These are phyloP conservation scores for Macrostomum lignano DNA, from an alignment of 1,140 invertebrate species.

Conservation along the genomic window DNA sequence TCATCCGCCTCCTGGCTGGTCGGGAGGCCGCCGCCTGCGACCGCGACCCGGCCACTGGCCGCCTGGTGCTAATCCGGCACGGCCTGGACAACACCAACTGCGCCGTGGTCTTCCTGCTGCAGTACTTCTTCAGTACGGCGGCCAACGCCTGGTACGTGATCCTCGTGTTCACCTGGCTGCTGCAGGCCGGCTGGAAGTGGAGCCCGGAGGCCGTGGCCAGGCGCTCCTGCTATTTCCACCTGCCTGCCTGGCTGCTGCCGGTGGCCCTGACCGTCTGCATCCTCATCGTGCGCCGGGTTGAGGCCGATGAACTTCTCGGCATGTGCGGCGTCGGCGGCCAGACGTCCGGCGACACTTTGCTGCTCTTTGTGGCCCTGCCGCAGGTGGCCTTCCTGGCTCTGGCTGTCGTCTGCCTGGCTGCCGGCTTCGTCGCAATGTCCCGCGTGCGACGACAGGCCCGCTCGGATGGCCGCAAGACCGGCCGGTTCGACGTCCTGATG, in stretches of 20 bases:
- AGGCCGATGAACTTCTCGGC: slow-evolving; percentile 42
- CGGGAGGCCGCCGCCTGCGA: slow-evolving; percentile 33
- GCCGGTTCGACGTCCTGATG: slow-evolving; percentile 29
- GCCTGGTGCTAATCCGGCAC: slow-evolving; percentile 37
- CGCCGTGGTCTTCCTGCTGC: slow-evolving; percentile 52
- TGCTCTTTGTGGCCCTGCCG: slow-evolving; percentile 32
- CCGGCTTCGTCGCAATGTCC: slow-evolving; percentile 31
- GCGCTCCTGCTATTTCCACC: slow-evolving; percentile 46
- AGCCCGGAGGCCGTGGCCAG: slow-evolving; percentile 55
- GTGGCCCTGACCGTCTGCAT: slow-evolving; percentile 56
- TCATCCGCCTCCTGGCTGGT: slow-evolving; percentile 44
- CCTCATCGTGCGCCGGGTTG: slow-evolving; percentile 45
- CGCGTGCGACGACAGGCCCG: slow-evolving; percentile 27
- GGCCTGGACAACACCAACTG: slow-evolving; percentile 50
- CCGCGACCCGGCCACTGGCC: slow-evolving; percentile 35
- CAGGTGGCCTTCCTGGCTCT: slow-evolving; percentile 26
- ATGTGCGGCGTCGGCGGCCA: slow-evolving; percentile 67
- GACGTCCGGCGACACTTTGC: slow-evolving; percentile 38
- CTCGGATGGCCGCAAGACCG: slow-evolving; percentile 20
- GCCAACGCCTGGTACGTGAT: slow-evolving; percentile 59
- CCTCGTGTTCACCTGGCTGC: slow-evolving; percentile 45
- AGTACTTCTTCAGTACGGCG: slow-evolving; percentile 62
- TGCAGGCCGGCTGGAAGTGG: slow-evolving; percentile 54
- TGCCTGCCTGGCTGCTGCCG: slow-evolving; percentile 55
- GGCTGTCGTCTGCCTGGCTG: slow-evolving; percentile 28